Evolutionary conservation across 1,140 invertebrate species (phyloP), one percentile per base, ranked within the genome.

Genomic region (Magallana angulata): DNA sequence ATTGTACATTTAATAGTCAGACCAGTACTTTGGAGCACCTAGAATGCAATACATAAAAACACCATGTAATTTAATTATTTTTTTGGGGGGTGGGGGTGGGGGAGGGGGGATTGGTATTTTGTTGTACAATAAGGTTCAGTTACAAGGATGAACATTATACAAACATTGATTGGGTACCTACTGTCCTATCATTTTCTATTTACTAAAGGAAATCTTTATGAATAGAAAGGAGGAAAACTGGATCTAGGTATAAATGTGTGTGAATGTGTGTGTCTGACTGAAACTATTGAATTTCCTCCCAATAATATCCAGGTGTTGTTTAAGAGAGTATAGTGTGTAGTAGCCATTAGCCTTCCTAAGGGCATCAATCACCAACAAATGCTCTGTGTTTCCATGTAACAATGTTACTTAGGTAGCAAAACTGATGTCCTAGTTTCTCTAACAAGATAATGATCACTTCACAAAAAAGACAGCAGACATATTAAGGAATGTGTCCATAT

Each of bases 351-450:
- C 18, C 68, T 9, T 76, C 30, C 24, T 36, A 30, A 76, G 68
- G 68, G 68, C 68, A 76, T 76, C 68, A 76, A 76, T 76, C 68
- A 76, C 68, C 12, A 71, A 24, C 18, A 11, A 30, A 71, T 11
- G 18, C 64, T 30, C 64, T 24, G 18, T 18, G 68, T 76, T 76
- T 11, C 68, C 68, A 76, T 76, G 68, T 76, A 76, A 76, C 68
- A 30, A 1, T 76, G 68, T 76, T 36, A 76, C 68, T 76, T 76
- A 76, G 18, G 68, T 8, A 76, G 68, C 68, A 76, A 12, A 76
- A 30, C 68, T 76, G 68, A 30, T 76, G 68, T 76, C 68, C 68
- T 76, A 76, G 68, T 76, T 68, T 68, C 64, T 76, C 64, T 76
- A 76, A 76, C 68, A 36, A 76, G 68, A 76, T 76, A 76, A 76